Base-by-base conservation (phyloP, 1,140 invertebrate species). In the Agrilus planipennis region DNA sequence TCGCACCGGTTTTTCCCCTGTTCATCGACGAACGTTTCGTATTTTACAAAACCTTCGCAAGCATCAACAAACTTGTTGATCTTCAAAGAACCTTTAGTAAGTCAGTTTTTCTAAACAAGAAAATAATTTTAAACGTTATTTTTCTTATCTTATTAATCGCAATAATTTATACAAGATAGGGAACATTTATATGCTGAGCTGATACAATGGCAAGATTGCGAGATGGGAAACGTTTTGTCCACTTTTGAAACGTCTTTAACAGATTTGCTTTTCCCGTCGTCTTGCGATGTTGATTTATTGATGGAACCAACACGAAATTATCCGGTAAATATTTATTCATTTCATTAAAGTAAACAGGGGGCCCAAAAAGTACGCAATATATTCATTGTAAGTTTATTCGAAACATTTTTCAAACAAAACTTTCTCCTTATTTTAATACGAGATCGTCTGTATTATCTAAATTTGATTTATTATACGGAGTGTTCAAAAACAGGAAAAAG, bases 231-330 rank as follows among this genome's bases (percentile, higher is more conserved):
- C 2, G 58, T 73, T 40, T 58, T 81, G 10, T 75, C 77, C 1
- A 70, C 68, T 23, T 81, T 79, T 54, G 59, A 73, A 28, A 74
- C 73, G 2, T 66, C 71, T 37, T 54, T 81, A 2, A 67, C 66
- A 16, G 75, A 80, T 49, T 61, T 81, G 6, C 58, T 81, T 2
- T 79, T 77, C 58, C 75, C 76, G 2, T 61, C 58, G 11, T 60
- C 54, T 25, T 65, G 72, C 21, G 73, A 77, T 42, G 62, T 80
- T 2, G 77, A 79, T 53, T 57, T 81, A 22, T 63, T 81, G 4
- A 79, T 79, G 77, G 67, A 77, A 35, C 65, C 75, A 4, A 68
- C 68, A 25, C 70, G 69, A 44, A 61, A 65, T 39, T 81, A 77
- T 62, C 78, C 78, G 20, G 77, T 79, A 69, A 60, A 42, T 39